Base-by-base conservation (phyloP, 2,113 vertebrate species). In the Cyrtonyx montezumae region DNA sequence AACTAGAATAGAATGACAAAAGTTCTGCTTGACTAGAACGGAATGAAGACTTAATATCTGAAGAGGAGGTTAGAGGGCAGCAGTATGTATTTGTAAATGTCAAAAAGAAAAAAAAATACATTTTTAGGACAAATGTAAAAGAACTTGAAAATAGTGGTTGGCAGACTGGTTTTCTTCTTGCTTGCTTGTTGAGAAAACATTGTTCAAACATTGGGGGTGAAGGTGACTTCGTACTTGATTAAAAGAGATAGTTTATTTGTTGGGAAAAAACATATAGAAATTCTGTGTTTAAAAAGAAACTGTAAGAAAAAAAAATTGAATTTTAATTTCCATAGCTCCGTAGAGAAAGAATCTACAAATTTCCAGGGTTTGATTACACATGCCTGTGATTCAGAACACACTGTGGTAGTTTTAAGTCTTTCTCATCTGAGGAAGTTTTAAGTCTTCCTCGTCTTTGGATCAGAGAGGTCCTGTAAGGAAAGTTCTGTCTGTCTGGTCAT, bases 381-480 rank as follows among this genome's bases (percentile, higher is more conserved):
- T 56, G 5, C 5, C 40, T 53, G 26, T 76, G 26, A 13, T 79
- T 69, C n/a, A 65, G 9, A 20, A 40, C 25, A 25, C n/a, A 20
- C 20, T 77, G 2, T 26, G 53, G 10, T 34, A 17, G 36, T 11
- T 4, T 58, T n/a, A 69, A 69, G 1, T 26, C 40, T 37, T 75
- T 16, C 32, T 2, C 63, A 16, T 19, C 2, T 36, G n/a, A 63
- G 25, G n/a, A n/a, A 17, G 36, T 11, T 4, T 58, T n/a, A 69
- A 69, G 1, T 26, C 40, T 37, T 75, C 18, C 32, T 2, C 63
- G 25, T 19, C 10, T 65, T 86, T 56, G 30, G 21, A 17, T 40
- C 0, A 0, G 23, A 6, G 8, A 69, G 1, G 3, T 43, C 5
- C 1, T 2, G 20, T 23, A 15, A 58, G 7, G 10, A 79, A 81